Evolutionary conservation across 2,888 invertebrate species (phyloP).

Genomic region (Hofmannophila pseudospretella): DNA sequence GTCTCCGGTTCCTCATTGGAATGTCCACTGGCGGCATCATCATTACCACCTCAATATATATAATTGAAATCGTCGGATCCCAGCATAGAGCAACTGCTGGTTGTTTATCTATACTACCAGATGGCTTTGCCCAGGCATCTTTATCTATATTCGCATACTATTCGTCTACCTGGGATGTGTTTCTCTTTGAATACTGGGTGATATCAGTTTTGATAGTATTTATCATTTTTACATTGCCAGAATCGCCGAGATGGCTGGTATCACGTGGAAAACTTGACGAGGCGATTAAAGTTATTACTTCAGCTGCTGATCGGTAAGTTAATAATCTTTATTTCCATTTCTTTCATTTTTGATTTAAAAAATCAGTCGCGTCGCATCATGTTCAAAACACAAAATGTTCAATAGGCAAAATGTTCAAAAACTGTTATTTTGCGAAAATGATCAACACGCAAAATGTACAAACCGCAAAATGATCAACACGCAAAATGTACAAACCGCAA

Average conservation of each 20-base stretch:
- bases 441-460: too few species aligned
- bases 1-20: conserved; percentile 81
- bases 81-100: conserved; percentile 52
- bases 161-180: conserved; percentile 35
- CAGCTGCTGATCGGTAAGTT: conserved; percentile 46
- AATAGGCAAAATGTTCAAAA: too few species aligned
- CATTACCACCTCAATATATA: conserved; percentile 63
- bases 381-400: too few species aligned
- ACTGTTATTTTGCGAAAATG: too few species aligned
- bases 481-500: too few species aligned
- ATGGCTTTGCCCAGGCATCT: conserved; percentile 28
- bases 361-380: too few species aligned
- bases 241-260: conserved; percentile 53
- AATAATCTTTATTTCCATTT: too few species aligned
- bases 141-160: conserved; percentile 38
- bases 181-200: conserved; percentile 26
- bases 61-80: conserved; percentile 78
- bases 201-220: conserved; percentile 28
- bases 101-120: conserved; percentile 27
- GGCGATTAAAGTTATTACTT: conserved; percentile 32
- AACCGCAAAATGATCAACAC: too few species aligned
- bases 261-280: conserved; percentile 33
- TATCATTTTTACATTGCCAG: conserved; percentile 35
- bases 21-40: conserved; percentile 86
- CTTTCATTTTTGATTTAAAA: too few species aligned